Percentiles rank a stretch among this genome's conserved stretches.
Evolutionary conservation across 2,797 vertebrate genomes (phyloP).

Genomic region (Sylvia borin): DNA sequence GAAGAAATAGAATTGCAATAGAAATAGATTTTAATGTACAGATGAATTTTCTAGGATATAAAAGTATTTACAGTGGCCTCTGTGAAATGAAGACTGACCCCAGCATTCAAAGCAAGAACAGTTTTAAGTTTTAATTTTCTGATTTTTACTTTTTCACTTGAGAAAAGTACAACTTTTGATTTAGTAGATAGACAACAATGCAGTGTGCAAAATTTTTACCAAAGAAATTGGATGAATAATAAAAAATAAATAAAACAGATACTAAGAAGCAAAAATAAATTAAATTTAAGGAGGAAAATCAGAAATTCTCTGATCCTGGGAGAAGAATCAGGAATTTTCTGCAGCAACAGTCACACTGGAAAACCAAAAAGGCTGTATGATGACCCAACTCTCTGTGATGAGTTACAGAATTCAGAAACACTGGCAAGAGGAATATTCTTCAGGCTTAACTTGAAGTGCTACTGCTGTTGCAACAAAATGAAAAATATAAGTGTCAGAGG

Average conservation of each 20-base stretch:
- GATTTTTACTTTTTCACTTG: not conserved
- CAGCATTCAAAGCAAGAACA: not conserved
- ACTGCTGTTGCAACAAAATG: not conserved
- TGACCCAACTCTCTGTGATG: fast-evolving
- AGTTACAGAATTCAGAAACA: not conserved
- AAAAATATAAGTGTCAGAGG: not conserved
- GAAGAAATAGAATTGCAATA: not conserved
- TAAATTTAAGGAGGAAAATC: not conserved
- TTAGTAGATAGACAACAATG: not conserved
- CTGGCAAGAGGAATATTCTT: not conserved
- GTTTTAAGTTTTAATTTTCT: not conserved
- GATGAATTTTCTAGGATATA: not conserved
- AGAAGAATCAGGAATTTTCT: not conserved
- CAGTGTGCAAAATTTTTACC: not conserved
- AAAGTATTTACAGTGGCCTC: not conserved
- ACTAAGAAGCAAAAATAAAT: not conserved
- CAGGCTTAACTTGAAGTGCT: not conserved
- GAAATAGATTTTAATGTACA: not conserved
- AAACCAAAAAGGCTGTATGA: not conserved
- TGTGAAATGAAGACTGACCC: not conserved
- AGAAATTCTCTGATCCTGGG: not conserved
- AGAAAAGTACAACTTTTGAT: not conserved
- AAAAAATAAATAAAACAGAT: not conserved
- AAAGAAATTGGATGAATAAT: not conserved
- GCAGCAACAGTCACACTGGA: not conserved